These are phyloP conservation scores for Drosophila kanapiae DNA, from an alignment of 1,140 invertebrate genomes.

Conservation along the genomic window DNA sequence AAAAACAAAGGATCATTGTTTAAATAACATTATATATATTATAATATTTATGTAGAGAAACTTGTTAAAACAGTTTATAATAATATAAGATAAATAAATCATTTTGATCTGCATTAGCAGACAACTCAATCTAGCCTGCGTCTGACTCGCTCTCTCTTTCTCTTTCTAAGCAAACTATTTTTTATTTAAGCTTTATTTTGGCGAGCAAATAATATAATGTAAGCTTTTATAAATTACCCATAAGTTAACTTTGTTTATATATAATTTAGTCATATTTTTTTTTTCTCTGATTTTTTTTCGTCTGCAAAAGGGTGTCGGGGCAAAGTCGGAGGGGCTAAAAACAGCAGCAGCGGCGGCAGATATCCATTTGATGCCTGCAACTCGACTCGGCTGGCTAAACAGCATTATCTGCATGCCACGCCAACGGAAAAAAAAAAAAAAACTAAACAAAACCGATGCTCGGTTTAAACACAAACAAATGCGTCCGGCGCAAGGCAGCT, in stretches of 20 bases:
- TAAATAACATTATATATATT: too few relatives aligned
- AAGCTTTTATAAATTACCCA: neutral
- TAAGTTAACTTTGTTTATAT: too few relatives aligned
- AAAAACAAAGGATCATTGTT: too few relatives aligned
- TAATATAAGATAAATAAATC: neutral
- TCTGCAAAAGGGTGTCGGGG: too few relatives aligned
- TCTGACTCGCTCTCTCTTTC: neutral
- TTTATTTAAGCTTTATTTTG: too few relatives aligned
- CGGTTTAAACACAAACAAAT: conserved; percentile 78
- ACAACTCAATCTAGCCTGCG: neutral
- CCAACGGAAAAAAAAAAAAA: conserved; percentile 54
- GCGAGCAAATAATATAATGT: too few relatives aligned
- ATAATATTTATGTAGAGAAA: neutral
- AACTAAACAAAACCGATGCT: conserved; percentile 67
- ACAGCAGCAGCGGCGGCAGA: neutral
- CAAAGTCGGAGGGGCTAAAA: neutral
- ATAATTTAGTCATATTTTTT: neutral
- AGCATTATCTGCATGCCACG: conserved; percentile 47
- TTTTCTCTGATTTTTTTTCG: too few relatives aligned
- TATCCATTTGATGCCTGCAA: conserved; percentile 34
- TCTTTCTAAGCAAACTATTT: too few relatives aligned
- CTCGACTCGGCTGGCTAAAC: conserved; percentile 37
- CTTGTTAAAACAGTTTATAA: neutral
- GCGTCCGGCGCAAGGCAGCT: conserved; percentile 52
- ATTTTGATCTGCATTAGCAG: neutral